phyloP scores from a whole-genome alignment of 2,888 invertebrate species.

The Caenorhabditis drosophilae region DNA sequence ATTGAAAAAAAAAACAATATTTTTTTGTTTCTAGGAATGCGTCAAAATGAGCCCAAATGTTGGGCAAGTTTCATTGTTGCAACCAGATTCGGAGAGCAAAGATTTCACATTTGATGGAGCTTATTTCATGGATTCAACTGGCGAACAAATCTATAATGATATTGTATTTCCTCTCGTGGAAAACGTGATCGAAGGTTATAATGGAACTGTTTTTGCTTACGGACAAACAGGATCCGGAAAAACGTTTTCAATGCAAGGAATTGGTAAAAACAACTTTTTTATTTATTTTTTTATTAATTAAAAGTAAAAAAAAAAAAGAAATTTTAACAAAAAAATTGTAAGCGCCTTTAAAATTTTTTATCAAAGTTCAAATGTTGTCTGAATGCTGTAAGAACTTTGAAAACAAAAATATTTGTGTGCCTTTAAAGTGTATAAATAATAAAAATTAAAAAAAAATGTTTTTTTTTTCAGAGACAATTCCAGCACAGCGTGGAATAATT shows the following conservation, averaged over 20 bases:
- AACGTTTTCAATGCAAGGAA: constrained; percentile 87
- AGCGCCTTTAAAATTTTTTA: too few relatives aligned
- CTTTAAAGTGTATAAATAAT: too few relatives aligned
- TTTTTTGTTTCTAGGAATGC: constrained; percentile 51
- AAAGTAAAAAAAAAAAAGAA: too few relatives aligned
- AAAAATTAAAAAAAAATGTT: too few relatives aligned
- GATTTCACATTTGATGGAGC: constrained; percentile 84
- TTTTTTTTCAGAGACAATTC: constrained; percentile 32
- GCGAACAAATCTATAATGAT: constrained; percentile 85
- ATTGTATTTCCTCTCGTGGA: constrained; percentile 84
- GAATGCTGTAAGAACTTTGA: too few relatives aligned
- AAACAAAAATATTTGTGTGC: too few relatives aligned
- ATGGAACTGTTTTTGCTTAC: constrained; percentile 90
- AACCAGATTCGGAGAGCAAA: constrained; percentile 75
- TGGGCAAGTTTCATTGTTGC: constrained; percentile 75
- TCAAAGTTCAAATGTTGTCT: too few relatives aligned
- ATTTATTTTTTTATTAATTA: constrained; percentile 36
- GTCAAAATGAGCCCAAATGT: constrained; percentile 77
- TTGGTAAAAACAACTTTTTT: too few relatives aligned
- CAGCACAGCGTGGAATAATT: constrained; percentile 66
- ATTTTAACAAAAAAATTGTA: too few relatives aligned
- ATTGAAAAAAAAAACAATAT: too few relatives aligned
- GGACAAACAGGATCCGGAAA: constrained; percentile 92
- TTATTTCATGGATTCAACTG: constrained; percentile 80
- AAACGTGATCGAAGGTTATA: constrained; percentile 88